Base-by-base conservation (phyloP, 2,888 invertebrate genomes). In the Azorinus chamasolen region DNA sequence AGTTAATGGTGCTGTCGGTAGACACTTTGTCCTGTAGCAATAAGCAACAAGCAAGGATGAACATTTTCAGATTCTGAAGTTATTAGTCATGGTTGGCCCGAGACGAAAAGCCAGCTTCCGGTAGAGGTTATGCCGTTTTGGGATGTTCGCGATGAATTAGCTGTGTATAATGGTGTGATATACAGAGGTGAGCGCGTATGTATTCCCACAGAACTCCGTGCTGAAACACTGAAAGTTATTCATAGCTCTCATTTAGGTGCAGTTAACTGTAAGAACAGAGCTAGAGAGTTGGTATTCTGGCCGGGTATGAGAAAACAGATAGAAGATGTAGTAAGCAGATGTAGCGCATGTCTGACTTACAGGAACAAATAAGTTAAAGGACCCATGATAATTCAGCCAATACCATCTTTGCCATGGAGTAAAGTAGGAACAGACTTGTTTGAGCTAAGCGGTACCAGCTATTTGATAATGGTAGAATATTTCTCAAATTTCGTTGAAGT, bases 241-340 rank as follows among this genome's bases (percentile, higher is more conserved):
- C 65, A 78, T 53, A 68, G 65, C 50, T 58, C 76, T 10, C 73
- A 80, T 45, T 24, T 80, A 6, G 73, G 80, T n/a, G 51, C 62
- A 2, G 77, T 81, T 20, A 81, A 81, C 18, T 73, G 73, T 8
- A 71, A 74, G 45, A 27, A 57, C 14, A 50, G 73, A 6, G 73
- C 79, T 10, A 68, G 73, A 55, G 73, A 80, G 43, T 54, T 80
- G 6, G 55, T 76, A 18, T 80, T 73, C 57, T 80, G 80, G 72
- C 64, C 57, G 1, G 53, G 58, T 2, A 76, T 79, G 69, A 70
- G 61, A 24, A 54, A 43, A 10, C 62, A 73, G n/a, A 73, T 69
- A 50, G 76, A 70, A 37, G 53, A 72, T 14, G 48, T 57, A 8
- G 62, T 77, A 39, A 24, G 32, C 16, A 57, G 77, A 45, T 75